Evolutionary conservation across 2,888 invertebrate species (phyloP), one percentile per base, ranked within the genome.

Genomic region (Perdita meconis): DNA sequence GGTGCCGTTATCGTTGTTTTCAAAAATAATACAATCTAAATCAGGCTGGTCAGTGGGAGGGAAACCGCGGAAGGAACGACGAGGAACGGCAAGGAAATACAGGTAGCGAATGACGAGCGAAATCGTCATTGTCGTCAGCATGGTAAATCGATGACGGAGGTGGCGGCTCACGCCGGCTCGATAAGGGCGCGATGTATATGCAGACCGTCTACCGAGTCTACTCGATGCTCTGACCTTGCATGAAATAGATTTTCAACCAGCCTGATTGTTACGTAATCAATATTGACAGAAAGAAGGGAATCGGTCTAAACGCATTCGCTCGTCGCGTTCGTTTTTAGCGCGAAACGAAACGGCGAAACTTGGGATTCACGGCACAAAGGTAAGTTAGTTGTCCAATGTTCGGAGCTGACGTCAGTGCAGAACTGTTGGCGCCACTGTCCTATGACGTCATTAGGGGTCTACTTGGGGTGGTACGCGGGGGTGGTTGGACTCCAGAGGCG

Each of bases 401-500:
- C 64, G 12, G 66, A 56, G 61, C 86, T 88, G 88, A 89, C 89
- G 89, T 89, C 89, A 89, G 84, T 80, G 66, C 74, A 55, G 79
- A 71, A 77, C 78, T 84, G 83, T 84, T 84, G 87, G 87, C 89
- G 88, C 88, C 88, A 83, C 83, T 82, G 86, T 84, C 86, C 80
- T 85, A 87, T 89, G 89, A 89, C 89, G 89, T 89, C 89, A 89
- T 87, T 88, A 78, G 81, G 84, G 84, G 77, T 80, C 82, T 78
- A 73, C 59, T 75, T 34, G 79, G 79, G 66, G 72, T 47, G 70
- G 77, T 8, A 65, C 53, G 30, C 60, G 70, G 70, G 68, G 74
- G 73, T 67, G 81, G 70, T 38, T 50, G 61, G 24, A 40, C 42
- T 47, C 44, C 85, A 82, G 26, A 68, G 85, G 85, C 82, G 85